Base-by-base conservation (phyloP, 35 echinoderm and acorn worm genomes). In the Amphiura filiformis region DNA sequence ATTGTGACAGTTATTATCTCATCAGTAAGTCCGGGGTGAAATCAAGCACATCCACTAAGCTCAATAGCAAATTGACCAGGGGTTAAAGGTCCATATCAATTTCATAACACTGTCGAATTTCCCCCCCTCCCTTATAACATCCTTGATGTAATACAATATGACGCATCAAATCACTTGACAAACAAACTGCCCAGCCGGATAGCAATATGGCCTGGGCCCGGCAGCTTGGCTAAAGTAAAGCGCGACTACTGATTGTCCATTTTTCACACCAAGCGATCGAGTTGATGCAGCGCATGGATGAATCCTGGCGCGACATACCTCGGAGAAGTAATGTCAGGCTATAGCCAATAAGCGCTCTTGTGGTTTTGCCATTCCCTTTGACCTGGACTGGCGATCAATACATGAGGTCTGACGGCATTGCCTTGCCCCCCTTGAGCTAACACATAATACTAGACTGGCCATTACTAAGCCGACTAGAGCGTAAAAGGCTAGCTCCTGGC, bases 251-350 rank as follows among this genome's bases (percentile, higher is more conserved):
- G 61, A 70, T n/a, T 70, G 61, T 11, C 15, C 61, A 70, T 70
- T 70, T 70, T 70, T 70, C 3, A 15, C 26, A 70, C 61, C 26
- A n/a, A 26, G 61, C 26, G 15, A 70, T 5, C 61, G n/a, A n/a
- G n/a, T n/a, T n/a, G n/a, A n/a, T n/a, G n/a, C 28, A 70, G 61
- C 61, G 61, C 61, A 70, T 70, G 61, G 26, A 70, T 70, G 61
- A 70, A 70, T 70, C 61, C 7, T 70, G 61, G 26, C 28, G 61
- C 28, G n/a, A 70, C 61, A 70, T 70, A 70, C 61, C 26, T 18
- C 9, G 61, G 9, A 3, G 4, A 23, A 70, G 61, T 70, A n/a
- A 70, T 26, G 61, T n/a, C n/a, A n/a, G n/a, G n/a, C n/a, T n/a
- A n/a, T n/a, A n/a, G n/a, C n/a, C n/a, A n/a, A n/a, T n/a, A n/a